Evolutionary conservation across 2,113 vertebrate species (phyloP).

Genomic region (Hippocampus zosterae): DNA sequence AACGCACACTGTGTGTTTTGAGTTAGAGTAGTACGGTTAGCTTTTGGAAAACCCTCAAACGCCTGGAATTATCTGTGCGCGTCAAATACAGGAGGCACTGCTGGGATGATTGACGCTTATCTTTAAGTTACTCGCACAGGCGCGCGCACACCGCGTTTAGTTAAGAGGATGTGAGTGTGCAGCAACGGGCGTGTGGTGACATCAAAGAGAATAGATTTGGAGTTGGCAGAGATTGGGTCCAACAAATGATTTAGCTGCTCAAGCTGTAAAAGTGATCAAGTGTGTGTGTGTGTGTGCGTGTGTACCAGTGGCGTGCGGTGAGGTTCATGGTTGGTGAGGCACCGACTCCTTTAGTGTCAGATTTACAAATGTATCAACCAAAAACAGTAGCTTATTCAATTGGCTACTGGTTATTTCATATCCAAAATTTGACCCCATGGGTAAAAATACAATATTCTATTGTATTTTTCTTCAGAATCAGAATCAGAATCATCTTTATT

Average conservation of each 20-base stretch:
- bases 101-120: conserved; percentile 2
- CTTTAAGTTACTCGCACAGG: background rate
- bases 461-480: no score
- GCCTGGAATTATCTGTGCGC: background rate
- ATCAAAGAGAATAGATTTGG: background rate
- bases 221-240: background rate
- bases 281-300: no score
- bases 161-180: background rate
- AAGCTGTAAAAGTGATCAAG: no score
- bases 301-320: no score
- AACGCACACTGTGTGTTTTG: background rate
- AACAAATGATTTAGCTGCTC: background rate
- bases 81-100: background rate
- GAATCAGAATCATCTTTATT: no score
- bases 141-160: background rate
- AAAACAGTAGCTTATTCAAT: no score
- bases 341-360: no score
- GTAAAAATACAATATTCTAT: no score
- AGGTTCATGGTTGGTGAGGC: no score
- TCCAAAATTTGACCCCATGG: no score
- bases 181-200: background rate
- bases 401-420: no score
- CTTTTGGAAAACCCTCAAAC: background rate
- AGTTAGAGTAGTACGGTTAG: background rate
- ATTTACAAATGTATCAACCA: no score